Base-by-base conservation (phyloP, 2,113 vertebrate genomes). In the Cyanoramphus novaezelandiae region DNA sequence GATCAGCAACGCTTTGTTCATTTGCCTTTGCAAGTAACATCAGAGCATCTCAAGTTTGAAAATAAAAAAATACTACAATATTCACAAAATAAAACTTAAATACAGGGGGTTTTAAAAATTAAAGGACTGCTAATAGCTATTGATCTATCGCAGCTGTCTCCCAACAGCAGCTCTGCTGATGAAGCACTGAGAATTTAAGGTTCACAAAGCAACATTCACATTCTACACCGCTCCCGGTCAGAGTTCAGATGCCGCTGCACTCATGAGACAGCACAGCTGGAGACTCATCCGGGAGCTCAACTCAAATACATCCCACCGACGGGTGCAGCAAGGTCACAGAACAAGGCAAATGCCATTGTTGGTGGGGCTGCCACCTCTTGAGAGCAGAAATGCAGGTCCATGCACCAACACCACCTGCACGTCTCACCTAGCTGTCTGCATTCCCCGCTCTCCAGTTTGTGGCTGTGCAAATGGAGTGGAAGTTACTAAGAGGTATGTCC, bases 51-150 rank as follows among this genome's bases (percentile, higher is more conserved):
- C 17, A 9, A 75, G 55, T 79, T 95, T 95, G 29, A 92, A 95
- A 93, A 95, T 92, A 92, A 96, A 95, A 94, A 93, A 90, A 92
- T 71, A 87, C 92, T 69, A 92, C 92, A 97, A 74, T 95, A 96
- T 97, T 94, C 90, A 96, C 95, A 95, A 88, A 74, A 92, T 44
- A 95, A 95, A 95, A 95, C 90, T 96, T 96, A 97, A 95, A 97
- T 96, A 95, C 4, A 19, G 88, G n/a, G n/a, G 69, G 74, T 67
- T 55, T 64, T 80, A 57, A 24, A 81, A 92, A 53, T 65, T 47
- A 96, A 89, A 86, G 84, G 55, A 78, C 64, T 88, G 84, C 55
- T 88, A 78, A 71, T 33, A 96, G 67, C 81, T 86, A 31, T 17
- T 69, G 77, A 65, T 72, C 79, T 72, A 86, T 93, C 90, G 82